Evolutionary conservation across 2,113 vertebrate species (phyloP), one percentile per base, ranked within the genome.

Genomic region (Catharus bicknelli): DNA sequence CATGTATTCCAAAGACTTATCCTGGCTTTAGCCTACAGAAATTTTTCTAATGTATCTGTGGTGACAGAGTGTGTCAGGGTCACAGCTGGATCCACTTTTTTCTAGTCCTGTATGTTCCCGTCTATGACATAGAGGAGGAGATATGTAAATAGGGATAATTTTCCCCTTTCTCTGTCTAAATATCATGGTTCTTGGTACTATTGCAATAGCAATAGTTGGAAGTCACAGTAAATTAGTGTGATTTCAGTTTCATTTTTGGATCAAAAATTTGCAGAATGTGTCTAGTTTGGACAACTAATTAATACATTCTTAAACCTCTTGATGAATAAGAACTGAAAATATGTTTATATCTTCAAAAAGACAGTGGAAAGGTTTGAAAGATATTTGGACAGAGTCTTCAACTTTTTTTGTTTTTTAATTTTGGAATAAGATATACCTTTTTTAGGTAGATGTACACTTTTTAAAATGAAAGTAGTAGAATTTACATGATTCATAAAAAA

Each of bases 181-280:
- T 63, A 50, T 40, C 16, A 17, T 48, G 7, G 2, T 67, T 80
- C 87, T 40, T 72, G 6, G 22, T 73, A 21, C n/a, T 42, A 40
- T 73, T 63, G 10, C n/a, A 38, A 45, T 2, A 62, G 5, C 2
- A 45, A 40, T 53, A 62, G 61, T 26, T 74, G 36, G 63, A 81
- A 78, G 30, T 38, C 20, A 63, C 26, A 62, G 14, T 85, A 93
- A 75, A 45, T 32, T 40, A 20, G 20, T 29, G 5, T 48, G 8
- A 75, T 94, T 76, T 86, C 32, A 62, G 4, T 83, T 79, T 78
- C 61, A 36, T 26, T 84, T 50, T 77, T 86, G 38, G 29, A 69
- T 45, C 16, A 62, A 17, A 48, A 34, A 38, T 7, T 16, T 73
- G 42, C 17, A 82, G 40, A 70, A 89, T 22, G 5, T 72, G 13